Conservation (phyloP, 2,888 invertebrate species). For the Iphiclides podalirius region DNA sequence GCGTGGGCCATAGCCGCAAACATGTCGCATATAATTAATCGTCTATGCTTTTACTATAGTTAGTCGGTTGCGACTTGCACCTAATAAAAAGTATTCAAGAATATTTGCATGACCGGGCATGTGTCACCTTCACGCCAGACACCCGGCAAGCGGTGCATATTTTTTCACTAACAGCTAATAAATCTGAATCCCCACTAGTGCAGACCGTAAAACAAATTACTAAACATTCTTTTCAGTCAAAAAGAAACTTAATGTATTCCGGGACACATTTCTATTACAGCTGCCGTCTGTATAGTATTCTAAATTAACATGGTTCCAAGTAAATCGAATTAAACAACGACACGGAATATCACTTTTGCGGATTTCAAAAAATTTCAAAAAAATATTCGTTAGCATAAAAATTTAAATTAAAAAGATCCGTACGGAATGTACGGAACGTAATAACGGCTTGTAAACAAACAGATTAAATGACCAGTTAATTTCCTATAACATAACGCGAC, state of each 20-base stretch:
- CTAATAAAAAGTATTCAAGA: conserved; percentile 72
- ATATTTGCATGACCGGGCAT: conserved; percentile 50
- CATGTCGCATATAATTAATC: conserved; percentile 73
- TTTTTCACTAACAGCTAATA: conserved; percentile 24
- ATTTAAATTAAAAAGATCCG: no score
- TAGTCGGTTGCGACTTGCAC: conserved; percentile 67
- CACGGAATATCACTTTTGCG: no score
- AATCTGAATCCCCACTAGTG: conserved; percentile 14
- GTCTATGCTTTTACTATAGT: conserved; percentile 40
- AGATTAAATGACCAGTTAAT: no score
- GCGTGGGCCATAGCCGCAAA: conserved; percentile 68
- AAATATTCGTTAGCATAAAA: no score
- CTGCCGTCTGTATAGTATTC: conserved; percentile 7
- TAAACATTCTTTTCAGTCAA: conserved; percentile 18
- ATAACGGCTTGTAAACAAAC: no score
- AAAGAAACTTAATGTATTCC: conserved; percentile 15
- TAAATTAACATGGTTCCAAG: not conserved
- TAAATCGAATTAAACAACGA: not conserved
- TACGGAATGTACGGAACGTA: no score
- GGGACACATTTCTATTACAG: conserved; percentile 9
- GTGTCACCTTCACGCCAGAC: conserved; percentile 41
- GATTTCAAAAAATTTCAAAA: no score
- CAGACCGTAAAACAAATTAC: conserved; percentile 22
- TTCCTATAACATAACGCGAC: no score
- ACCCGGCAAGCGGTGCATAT: conserved; percentile 54